Base-by-base conservation (phyloP, 2,113 vertebrate genomes). In the Columba janthina region DNA sequence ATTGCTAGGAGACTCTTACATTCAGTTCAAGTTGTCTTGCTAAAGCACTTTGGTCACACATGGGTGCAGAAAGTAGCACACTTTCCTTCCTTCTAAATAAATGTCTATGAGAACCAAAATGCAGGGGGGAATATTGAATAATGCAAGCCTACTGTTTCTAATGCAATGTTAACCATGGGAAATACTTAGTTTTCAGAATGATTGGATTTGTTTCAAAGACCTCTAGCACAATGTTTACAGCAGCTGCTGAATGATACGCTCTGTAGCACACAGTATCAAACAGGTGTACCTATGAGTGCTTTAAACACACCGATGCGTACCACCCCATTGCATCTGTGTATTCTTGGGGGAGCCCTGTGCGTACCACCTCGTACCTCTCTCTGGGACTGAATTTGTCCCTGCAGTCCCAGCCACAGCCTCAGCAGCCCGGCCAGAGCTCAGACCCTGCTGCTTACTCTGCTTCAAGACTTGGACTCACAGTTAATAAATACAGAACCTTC, bases 31-130 rank as follows among this genome's bases (percentile, higher is more conserved):
- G 72, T 46, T 76, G 76, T 42, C 51, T 82, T 79, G 66, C 86
- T 89, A 95, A 96, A 89, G 80, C 91, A 83, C 85, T 97, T 96
- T 66, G 91, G 86, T 93, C 93, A 89, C 64, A 80, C 93, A 85
- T 50, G 90, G 80, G 56, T 67, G 57, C 85, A 84, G 93, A 81
- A 84, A 79, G 73, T 5, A 75, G 66, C 61, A 87, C 73, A 15
- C 84, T 88, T 77, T 46, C 61, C 88, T 80, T 74, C 91, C 48
- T 67, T 83, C 89, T 54, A 78, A 91, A 81, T 53, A 92, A 93
- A 94, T 0, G 0, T 36, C 17, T 31, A 5, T 19, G 34, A 89
- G 76, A 93, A 89, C 21, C 61, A 54, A 88, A 94, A 79, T 88
- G 56, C 91, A 94, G 62, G 1, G 29, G 53, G 83, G 73, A 90